Evolutionary conservation across 2,113 vertebrate species (phyloP).

Genomic region (Microcebus lehilahytsara): DNA sequence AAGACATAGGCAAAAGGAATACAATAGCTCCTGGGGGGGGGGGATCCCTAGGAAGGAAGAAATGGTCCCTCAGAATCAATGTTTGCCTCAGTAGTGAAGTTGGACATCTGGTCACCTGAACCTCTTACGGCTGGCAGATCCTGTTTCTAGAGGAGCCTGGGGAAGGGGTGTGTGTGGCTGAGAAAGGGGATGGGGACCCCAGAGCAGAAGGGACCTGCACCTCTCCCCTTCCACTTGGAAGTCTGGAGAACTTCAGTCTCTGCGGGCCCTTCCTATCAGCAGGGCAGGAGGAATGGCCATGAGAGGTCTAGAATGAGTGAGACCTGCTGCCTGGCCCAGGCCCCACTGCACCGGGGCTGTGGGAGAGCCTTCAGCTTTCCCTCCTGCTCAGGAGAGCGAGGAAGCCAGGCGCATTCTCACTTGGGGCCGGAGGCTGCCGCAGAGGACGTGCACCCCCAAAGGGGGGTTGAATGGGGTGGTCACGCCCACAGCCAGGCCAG

Average conservation of each 20-base stretch:
- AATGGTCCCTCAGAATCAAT: background rate
- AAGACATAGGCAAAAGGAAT: slow-evolving; percentile 29
- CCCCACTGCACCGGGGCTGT: background rate
- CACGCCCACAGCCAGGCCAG: background rate
- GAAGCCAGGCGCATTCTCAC: background rate
- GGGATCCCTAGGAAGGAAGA: slow-evolving; percentile 40
- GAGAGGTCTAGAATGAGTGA: too few relatives aligned
- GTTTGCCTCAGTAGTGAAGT: background rate
- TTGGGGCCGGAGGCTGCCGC: background rate
- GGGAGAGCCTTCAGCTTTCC: background rate
- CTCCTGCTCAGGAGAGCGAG: background rate
- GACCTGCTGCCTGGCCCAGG: background rate
- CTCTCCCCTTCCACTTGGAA: background rate
- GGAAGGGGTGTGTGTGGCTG: background rate
- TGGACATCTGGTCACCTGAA: background rate
- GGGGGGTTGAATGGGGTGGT: background rate
- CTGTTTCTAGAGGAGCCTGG: background rate
- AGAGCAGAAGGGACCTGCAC: accelerated
- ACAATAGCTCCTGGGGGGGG: background rate
- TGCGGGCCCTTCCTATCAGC: accelerated
- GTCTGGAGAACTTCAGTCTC: background rate
- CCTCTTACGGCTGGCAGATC: slow-evolving; percentile 1
- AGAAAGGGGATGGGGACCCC: background rate
- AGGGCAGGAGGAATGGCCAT: too few relatives aligned
- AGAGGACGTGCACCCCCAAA: too few relatives aligned